Conservation (phyloP, 2,888 invertebrate species). For the Xestia sexstrigata region DNA sequence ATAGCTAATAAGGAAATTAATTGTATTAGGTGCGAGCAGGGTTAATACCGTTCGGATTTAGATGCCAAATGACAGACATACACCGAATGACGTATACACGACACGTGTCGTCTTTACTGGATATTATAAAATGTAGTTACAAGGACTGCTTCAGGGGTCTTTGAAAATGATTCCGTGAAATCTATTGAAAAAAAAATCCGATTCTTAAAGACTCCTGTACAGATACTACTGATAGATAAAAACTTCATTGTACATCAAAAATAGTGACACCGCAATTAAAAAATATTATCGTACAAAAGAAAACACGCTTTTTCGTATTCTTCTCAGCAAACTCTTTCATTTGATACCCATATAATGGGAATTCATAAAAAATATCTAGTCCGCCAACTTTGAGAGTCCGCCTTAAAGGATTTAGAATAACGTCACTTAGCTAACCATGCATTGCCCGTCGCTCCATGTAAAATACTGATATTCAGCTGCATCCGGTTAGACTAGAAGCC, state of each 20-base stretch:
- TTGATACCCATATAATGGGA: too few relatives aligned
- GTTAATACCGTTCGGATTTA: neutral
- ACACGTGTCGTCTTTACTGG: neutral
- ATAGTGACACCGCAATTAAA: neutral
- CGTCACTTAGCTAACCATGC: too few relatives aligned
- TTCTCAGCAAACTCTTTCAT: too few relatives aligned
- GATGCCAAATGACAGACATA: slow-evolving; percentile 1
- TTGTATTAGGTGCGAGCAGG: slow-evolving; percentile 4
- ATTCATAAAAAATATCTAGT: too few relatives aligned
- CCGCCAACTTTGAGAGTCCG: too few relatives aligned
- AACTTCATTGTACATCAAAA: neutral
- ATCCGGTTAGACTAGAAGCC: too few relatives aligned
- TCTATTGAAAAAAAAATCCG: neutral
- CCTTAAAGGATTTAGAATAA: too few relatives aligned
- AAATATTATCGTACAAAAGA: too few relatives aligned
- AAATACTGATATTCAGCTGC: too few relatives aligned
- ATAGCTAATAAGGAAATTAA: slow-evolving; percentile 12
- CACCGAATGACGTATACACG: neutral
- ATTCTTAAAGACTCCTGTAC: neutral
- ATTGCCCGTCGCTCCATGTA: too few relatives aligned
- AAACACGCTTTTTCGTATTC: too few relatives aligned
- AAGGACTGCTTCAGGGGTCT: neutral
- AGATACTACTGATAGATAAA: neutral
- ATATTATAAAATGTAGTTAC: neutral
- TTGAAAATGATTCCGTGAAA: neutral